These are phyloP conservation scores for Eurosta solidaginis DNA, from an alignment of 1,140 invertebrate genomes.

Conservation along the genomic window DNA sequence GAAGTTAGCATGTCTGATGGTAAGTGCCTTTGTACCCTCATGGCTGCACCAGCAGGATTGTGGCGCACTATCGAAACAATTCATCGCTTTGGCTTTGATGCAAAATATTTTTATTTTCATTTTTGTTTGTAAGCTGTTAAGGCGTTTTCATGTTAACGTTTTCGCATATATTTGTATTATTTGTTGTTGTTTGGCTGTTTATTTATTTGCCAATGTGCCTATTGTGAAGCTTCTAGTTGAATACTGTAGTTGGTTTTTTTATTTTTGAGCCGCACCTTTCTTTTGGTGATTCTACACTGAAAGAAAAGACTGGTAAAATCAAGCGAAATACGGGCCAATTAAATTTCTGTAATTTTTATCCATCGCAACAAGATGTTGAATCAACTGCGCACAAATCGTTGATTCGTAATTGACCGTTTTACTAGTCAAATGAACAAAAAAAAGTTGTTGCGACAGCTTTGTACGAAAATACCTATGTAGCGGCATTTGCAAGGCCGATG, in stretches of 20 bases:
- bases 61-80: not conserved
- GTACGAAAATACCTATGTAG: too few relatives aligned
- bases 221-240: not conserved
- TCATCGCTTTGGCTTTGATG: constrained; percentile 18
- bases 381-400: too few relatives aligned
- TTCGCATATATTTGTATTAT: constrained; percentile 1
- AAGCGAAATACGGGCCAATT: too few relatives aligned
- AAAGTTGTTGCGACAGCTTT: too few relatives aligned
- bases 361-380: too few relatives aligned
- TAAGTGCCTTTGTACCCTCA: not conserved
- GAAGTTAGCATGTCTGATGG: not conserved
- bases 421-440: too few relatives aligned
- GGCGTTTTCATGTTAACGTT: constrained; percentile 8
- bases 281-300: not conserved
- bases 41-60: not conserved
- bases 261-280: not conserved
- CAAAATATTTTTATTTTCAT: not conserved
- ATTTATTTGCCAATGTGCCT: constrained; percentile 10
- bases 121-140: not conserved
- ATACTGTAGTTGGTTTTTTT: not conserved
- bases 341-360: too few relatives aligned
- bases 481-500: too few relatives aligned
- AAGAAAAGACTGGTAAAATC: too few relatives aligned
- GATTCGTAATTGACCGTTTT: too few relatives aligned
- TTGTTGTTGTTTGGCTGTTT: not conserved